Conservation (phyloP, 2,113 vertebrate species). For the Prinia subflava region DNA sequence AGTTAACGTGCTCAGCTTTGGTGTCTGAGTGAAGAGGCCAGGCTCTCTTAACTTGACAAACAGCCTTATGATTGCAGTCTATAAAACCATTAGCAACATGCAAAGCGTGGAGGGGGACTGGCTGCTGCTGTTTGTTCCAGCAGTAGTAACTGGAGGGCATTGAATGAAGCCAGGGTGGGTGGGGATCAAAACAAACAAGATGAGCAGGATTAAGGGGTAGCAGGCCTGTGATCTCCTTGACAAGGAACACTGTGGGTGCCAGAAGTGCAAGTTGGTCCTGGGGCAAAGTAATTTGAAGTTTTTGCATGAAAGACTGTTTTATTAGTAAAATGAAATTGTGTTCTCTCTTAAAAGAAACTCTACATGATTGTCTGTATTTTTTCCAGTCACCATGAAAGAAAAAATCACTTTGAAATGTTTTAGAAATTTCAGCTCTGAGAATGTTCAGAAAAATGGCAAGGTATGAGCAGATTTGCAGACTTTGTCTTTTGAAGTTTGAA, state of each 20-base stretch:
- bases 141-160: neutral
- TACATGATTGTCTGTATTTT: neutral
- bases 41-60: neutral
- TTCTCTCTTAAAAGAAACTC: neutral
- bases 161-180: neutral
- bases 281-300: neutral
- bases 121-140: neutral
- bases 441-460: neutral
- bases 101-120: neutral
- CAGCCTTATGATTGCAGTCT: neutral
- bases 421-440: neutral
- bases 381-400: neutral
- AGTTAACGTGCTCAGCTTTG: neutral
- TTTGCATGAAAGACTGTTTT: neutral
- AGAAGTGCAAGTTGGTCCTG: neutral
- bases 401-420: neutral
- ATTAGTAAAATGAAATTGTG: neutral
- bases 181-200: neutral
- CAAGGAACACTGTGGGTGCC: neutral
- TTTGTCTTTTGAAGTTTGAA: neutral
- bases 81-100: neutral
- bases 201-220: neutral
- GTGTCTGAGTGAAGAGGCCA: neutral
- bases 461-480: neutral
- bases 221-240: neutral